Evolutionary conservation across 1,140 invertebrate genomes (phyloP), one percentile per base, ranked within the genome.

Genomic region (Tetramorium parvispinum): DNA sequence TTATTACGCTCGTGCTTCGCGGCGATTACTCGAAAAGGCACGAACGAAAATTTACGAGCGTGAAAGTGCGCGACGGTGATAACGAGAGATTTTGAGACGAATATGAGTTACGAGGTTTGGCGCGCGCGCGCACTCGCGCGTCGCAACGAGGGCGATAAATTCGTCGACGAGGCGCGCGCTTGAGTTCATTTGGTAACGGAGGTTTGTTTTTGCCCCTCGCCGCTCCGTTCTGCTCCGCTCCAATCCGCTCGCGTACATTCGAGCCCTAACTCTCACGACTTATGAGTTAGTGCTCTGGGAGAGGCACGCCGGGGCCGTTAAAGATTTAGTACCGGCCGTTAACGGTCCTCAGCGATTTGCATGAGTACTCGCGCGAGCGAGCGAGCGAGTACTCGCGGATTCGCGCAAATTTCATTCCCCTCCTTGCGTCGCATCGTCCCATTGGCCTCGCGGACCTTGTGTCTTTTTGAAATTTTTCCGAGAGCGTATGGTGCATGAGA

Each of bases 321-420:
- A 91, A 91, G 90, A 91, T 91, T 91, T 91, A 91, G 89, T 89
- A 87, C 76, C 87, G 87, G 89, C 85, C 90, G 89, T 91, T 91
- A 91, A 91, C 89, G 89, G 87, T 91, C 88, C 59, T 65, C 61
- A 70, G 82, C 75, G 71, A 91, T 91, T 91, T 91, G 81, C 89
- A 91, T 90, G 81, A 87, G 68, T 79, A 32, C 32, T 4, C 32
- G 32, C 32, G 32, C 63, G 71, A 75, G 63, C 49, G 53, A n/a
- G 51, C 16, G 55, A 32, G 46, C 13, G 55, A 24, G 71, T 73
- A 65, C 32, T 40, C 71, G 57, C 73, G 46, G 77, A 79, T 59
- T 59, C 51, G 27, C 68, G 78, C 55, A 70, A 85, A 79, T 89
- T 85, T 76, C 59, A 75, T 89, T 87, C 78, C 57, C 65, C 61